Base-by-base conservation (phyloP, 2,888 invertebrate species). In the Nebria brevicollis region DNA sequence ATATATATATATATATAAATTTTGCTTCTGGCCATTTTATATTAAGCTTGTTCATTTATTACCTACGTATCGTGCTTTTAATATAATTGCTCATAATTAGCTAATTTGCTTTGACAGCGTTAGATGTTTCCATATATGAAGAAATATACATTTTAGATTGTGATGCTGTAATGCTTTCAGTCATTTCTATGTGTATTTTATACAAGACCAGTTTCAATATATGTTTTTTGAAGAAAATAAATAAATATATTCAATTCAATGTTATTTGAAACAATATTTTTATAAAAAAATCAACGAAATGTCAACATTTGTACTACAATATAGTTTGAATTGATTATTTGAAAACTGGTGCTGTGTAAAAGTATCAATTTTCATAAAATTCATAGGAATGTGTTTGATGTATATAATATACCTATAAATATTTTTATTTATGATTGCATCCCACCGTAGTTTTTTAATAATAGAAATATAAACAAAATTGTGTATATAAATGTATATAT, bases 401-500 rank as follows among this genome's bases (percentile, higher is more conserved):
- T 34, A 34, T 34, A 34, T 34, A 34, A 34, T 34, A 34, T 34
- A 34, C 34, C 34, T 34, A 34, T 54, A 8, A 5, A 54, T 54
- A 54, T 54, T 54, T 54, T 54, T 54, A 54, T 15, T n/a, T 68
- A 68, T 13, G 15, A 68, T 68, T 25, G 26, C 68, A 68, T 25
- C 26, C 26, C 5, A 25, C 68, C 0, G 68, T 68, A 68, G 20
- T 68, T 68, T 10, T 68, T 10, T 68, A 25, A 68, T 34, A 4
- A 72, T 72, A 72, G 20, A 72, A 15, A 11, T 72, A 72, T 26
- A 34, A 10, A 72, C 20, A 72, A 15, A 72, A 3, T 25, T 72
- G 41, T 72, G n/a, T n/a, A n/a, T n/a, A 72, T 72, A 72, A 3
- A 72, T 72, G 26, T 72, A 72, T 72, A 72, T 72, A 72, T 72